Percentiles rank a stretch among this genome's conserved stretches.
These are phyloP conservation scores for Planiliza haematocheilus DNA, from an alignment of 2,113 vertebrate genomes.

Conservation along the genomic window DNA sequence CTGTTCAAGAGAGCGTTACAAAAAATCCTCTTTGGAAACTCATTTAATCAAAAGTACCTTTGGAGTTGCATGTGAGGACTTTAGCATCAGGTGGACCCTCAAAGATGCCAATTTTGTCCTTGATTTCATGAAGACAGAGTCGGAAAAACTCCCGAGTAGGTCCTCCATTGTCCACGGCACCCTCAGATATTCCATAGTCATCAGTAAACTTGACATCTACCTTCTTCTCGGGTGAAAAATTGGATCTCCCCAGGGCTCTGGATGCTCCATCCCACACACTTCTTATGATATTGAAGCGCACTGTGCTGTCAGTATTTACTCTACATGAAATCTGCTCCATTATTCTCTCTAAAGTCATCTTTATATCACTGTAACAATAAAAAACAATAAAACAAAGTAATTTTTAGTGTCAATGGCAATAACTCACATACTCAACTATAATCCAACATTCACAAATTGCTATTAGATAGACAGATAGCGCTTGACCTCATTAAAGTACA, in stretches of 20 bases:
- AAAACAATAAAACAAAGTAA: not conserved
- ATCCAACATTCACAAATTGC: too few relatives aligned
- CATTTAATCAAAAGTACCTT: constrained; percentile 16
- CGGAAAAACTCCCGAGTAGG: constrained; percentile 26
- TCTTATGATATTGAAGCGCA: constrained; percentile 26
- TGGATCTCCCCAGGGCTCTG: constrained; percentile 20
- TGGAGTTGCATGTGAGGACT: constrained; percentile 33
- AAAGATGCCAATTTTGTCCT: constrained; percentile 33
- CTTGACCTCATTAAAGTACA: too few relatives aligned
- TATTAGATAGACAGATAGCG: too few relatives aligned
- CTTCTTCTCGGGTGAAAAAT: constrained; percentile 15
- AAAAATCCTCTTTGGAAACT: too few relatives aligned
- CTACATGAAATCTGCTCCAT: constrained; percentile 4
- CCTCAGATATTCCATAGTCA: constrained; percentile 41
- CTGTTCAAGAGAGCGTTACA: too few relatives aligned
- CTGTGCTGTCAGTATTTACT: constrained; percentile 22
- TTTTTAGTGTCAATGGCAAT: too few relatives aligned
- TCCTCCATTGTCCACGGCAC: constrained; percentile 31
- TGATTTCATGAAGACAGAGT: constrained; percentile 22
- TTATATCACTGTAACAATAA: constrained; percentile 23
- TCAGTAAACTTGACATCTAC: constrained; percentile 35
- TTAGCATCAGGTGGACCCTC: constrained; percentile 24
- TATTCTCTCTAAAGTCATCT: constrained; percentile 17
- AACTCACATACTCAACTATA: too few relatives aligned
- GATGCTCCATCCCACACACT: constrained; percentile 41